Base-by-base conservation (phyloP, 2,888 invertebrate genomes). In the Selenia dentaria region DNA sequence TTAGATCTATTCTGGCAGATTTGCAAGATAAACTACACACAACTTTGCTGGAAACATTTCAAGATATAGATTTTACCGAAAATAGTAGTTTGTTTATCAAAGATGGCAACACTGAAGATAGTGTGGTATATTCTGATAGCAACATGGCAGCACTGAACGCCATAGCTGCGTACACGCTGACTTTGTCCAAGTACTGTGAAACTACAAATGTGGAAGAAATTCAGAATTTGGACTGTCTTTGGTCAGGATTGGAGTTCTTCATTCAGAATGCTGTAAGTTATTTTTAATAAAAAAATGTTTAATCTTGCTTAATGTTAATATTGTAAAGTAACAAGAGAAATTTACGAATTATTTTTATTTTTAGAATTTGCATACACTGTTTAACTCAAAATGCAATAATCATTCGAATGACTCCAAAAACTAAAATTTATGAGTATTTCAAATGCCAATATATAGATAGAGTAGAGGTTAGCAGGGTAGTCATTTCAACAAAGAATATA, bases 11-110 rank as follows among this genome's bases (percentile, higher is more conserved):
- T 42, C 64, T 90, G 56, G 83, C 88, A 0, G 78, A 83, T 46
- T 51, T 88, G 51, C 89, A 89, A 70, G 89, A 90, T 43, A 82
- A 84, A 57, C 52, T 90, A 31, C 83, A 88, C 43, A 74, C 70
- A 36, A 61, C 70, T 0, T 65, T 90, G 56, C 53, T 89, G 5
- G 70, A 85, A 36, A 74, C 79, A 0, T 86, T 90, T 35, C 83
- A 78, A 69, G 79, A 69, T 39, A 74, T 87, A 0, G 70, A 85
- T 63, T 89, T 89, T 60, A 51, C 35, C 10, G 59, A 60, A 20
- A 65, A 64, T 59, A 54, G 54, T 63, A 70, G 46, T 56, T 58
- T 69, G 48, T 48, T 56, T n/a, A n/a, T n/a, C 16, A 54, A 58
- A 2, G 29, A 57, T 68, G 67, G 70, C 54, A 79, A 77, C 63